phyloP scores from a whole-genome alignment of 2,888 invertebrate genomes.

The Drosophila nigritarsus region DNA sequence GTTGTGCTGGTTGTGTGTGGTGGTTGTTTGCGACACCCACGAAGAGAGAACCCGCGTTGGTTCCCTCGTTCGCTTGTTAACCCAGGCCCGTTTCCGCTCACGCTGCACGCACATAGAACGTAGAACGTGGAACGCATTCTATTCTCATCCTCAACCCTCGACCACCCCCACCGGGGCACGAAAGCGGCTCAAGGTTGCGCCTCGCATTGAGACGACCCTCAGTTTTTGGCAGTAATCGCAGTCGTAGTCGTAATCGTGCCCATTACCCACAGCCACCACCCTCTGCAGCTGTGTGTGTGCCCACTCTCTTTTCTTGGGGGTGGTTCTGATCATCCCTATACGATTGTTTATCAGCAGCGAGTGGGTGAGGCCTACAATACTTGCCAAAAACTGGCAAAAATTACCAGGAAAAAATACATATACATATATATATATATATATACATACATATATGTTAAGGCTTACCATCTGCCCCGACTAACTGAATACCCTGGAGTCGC shows the following conservation, averaged over 20 bases:
- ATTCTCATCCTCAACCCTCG: not conserved
- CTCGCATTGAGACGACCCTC: constrained; percentile 50
- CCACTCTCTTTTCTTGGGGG: constrained; percentile 11
- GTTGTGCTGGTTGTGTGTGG: constrained; percentile 28
- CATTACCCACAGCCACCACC: constrained; percentile 26
- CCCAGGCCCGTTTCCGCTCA: constrained; percentile 47
- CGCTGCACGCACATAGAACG: constrained; percentile 33
- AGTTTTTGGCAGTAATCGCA: constrained; percentile 14
- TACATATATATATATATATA: not conserved
- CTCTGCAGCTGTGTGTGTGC: not conserved
- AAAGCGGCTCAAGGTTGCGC: constrained; percentile 32
- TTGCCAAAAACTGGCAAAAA: constrained; percentile 38
- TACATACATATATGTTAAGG: not conserved
- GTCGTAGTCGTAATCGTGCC: not conserved
- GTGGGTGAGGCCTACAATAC: constrained; percentile 29
- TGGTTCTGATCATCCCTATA: constrained; percentile 40
- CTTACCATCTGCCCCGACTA: not conserved
- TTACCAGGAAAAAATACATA: constrained; percentile 5
- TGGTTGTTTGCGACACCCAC: constrained; percentile 22
- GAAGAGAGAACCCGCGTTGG: constrained; percentile 12
- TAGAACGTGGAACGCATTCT: not conserved
- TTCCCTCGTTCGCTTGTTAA: constrained; percentile 44
- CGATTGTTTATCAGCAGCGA: constrained; percentile 1
- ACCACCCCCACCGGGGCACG: not conserved
- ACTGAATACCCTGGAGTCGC: not conserved